phyloP scores from a whole-genome alignment of 30 jellyfish, hydroid and myxozoan genomes.

The Nemopilema nomurai region DNA sequence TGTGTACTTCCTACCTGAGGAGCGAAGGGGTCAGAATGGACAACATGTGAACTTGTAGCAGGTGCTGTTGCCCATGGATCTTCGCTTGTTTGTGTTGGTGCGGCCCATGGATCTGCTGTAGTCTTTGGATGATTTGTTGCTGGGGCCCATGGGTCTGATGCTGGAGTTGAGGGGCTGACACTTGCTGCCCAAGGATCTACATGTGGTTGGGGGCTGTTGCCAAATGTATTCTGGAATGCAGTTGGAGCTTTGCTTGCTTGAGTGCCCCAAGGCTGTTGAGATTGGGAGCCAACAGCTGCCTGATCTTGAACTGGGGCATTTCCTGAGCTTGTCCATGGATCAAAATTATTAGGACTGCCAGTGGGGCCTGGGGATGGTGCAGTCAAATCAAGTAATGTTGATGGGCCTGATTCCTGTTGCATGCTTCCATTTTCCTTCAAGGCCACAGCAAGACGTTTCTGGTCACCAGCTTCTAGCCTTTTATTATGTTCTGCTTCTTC shows the following conservation, averaged over 20 bases:
- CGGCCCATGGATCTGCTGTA: too few species aligned
- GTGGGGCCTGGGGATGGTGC: conserved; percentile 70
- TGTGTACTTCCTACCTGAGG: conserved; percentile 27
- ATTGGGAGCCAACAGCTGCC: conserved; percentile 36
- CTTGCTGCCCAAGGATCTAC: too few species aligned
- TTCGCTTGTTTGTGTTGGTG: conserved; percentile 48
- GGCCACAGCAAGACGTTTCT: conserved; percentile 64
- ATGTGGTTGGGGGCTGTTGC: too few species aligned
- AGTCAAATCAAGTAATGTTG: conserved; percentile 79
- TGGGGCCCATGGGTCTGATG: conserved; percentile 79
- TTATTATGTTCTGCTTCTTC: conserved; percentile 91
- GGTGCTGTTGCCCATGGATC: conserved; percentile 81
- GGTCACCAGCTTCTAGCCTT: conserved; percentile 63
- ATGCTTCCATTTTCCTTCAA: conserved; percentile 47
- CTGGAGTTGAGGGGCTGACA: too few species aligned
- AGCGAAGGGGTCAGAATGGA: conserved; percentile 52
- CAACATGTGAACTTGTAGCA: not conserved
- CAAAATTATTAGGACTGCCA: conserved; percentile 19
- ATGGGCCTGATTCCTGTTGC: conserved; percentile 7
- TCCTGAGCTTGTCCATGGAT: conserved; percentile 79
- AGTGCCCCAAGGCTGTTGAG: conserved; percentile 68
- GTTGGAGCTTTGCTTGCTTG: conserved; percentile 21
- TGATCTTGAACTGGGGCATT: conserved; percentile 23
- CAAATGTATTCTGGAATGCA: too few species aligned
- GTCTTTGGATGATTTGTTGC: conserved; percentile 14